phyloP scores from a whole-genome alignment of 2,888 invertebrate species.

The Conomelus anceps region DNA sequence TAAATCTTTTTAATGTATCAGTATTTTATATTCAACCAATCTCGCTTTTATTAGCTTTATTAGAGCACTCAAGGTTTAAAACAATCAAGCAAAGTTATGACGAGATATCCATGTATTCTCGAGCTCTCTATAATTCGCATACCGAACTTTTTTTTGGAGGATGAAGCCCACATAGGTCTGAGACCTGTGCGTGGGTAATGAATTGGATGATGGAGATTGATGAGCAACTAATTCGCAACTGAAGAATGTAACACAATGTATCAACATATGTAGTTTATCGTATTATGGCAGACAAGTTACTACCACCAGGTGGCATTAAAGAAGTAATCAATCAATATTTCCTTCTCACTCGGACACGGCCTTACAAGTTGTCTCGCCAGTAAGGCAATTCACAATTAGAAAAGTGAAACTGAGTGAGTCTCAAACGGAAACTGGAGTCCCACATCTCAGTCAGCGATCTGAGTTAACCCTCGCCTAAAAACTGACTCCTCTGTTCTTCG shows the following conservation, averaged over 20 bases:
- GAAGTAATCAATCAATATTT: neutral
- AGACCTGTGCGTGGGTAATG: no score
- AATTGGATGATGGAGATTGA: no score
- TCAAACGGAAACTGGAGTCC: neutral
- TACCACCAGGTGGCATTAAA: neutral
- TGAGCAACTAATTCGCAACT: neutral
- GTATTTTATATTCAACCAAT: no score
- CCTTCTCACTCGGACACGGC: no score
- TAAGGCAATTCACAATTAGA: neutral
- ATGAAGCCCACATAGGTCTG: no score
- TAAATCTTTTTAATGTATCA: no score
- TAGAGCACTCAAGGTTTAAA: no score
- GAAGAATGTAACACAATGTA: neutral
- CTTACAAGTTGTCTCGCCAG: neutral
- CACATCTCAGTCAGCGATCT: neutral
- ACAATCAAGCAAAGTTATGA: no score
- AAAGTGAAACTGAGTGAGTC: neutral
- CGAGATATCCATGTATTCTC: no score
- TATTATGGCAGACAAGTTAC: neutral
- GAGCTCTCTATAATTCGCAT: no score
- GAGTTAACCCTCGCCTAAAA: neutral
- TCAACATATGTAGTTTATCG: neutral
- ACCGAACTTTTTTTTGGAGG: no score
- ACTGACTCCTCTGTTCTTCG: neutral
- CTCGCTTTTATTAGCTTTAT: no score